These are phyloP conservation scores for Leguminivora glycinivorella DNA, from an alignment of 1,140 invertebrate species.

Conservation along the genomic window DNA sequence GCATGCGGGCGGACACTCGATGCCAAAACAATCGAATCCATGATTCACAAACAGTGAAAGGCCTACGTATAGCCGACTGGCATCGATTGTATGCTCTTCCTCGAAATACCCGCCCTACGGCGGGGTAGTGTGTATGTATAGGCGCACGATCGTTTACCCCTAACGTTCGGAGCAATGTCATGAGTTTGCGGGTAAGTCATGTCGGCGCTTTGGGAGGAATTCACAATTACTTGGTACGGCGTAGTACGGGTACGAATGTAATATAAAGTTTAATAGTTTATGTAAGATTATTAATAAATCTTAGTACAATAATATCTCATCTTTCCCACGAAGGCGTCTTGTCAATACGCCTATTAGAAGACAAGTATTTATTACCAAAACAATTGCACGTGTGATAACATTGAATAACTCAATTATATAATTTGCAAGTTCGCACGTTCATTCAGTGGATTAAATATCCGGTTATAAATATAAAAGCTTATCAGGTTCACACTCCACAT, in stretches of 20 bases:
- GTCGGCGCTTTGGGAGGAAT: background rate
- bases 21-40: slow-evolving; percentile 50
- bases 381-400: slow-evolving; percentile 3
- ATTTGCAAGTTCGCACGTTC: background rate
- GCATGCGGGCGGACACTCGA: slow-evolving; percentile 34
- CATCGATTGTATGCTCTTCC: slow-evolving; percentile 28
- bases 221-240: background rate
- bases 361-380: background rate
- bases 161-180: slow-evolving; percentile 2
- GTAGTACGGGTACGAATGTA: background rate
- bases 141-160: slow-evolving; percentile 32
- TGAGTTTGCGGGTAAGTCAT: slow-evolving; percentile 8
- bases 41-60: slow-evolving; percentile 49
- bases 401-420: background rate
- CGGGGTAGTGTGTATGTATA: slow-evolving; percentile 38
- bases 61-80: slow-evolving; percentile 12
- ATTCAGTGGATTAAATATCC: no score
- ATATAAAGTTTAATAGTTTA: no score
- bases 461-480: no score
- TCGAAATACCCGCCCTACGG: slow-evolving; percentile 29
- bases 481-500: no score
- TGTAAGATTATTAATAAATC: no score
- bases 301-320: no score
- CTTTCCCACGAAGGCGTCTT: no score
- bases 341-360: background rate